Percentiles rank a stretch among this genome's conserved stretches.
These are phyloP conservation scores for Chrysolophus pictus DNA, from an alignment of 2,797 vertebrate species.

Conservation along the genomic window DNA sequence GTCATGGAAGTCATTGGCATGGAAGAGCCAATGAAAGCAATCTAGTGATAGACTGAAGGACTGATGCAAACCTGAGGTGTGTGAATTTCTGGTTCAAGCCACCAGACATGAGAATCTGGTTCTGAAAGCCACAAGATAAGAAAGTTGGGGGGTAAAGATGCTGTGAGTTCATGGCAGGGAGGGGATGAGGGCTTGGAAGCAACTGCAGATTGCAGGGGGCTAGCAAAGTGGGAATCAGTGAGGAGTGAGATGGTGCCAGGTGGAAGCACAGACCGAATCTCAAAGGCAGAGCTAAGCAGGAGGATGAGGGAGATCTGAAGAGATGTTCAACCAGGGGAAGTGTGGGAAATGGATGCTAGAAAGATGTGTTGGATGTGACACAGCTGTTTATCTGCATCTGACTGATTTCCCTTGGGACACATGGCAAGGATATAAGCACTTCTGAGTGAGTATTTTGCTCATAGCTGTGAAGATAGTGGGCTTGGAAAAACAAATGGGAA, in stretches of 20 bases:
- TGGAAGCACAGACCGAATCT: not conserved
- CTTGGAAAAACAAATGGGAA: constrained; percentile 57
- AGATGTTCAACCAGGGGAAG: not conserved
- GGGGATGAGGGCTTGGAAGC: not conserved
- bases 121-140: not conserved
- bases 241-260: not conserved
- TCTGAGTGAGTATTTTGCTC: not conserved
- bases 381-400: not conserved
- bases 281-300: not conserved
- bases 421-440: constrained; percentile 41
- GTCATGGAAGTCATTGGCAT: not conserved
- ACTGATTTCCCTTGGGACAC: not conserved
- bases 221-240: not conserved
- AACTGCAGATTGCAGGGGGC: not conserved
- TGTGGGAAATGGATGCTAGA: not conserved
- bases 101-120: not conserved
- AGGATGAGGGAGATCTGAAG: not conserved
- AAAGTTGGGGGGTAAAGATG: rapidly evolving
- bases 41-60: not conserved
- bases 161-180: rapidly evolving
- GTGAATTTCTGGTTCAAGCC: not conserved
- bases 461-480: constrained; percentile 26
- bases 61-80: not conserved
- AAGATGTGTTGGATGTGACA: constrained; percentile 2
- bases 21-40: not conserved